Evolutionary conservation across 2,797 vertebrate species (phyloP).

Genomic region (Champsocephalus gunnari): DNA sequence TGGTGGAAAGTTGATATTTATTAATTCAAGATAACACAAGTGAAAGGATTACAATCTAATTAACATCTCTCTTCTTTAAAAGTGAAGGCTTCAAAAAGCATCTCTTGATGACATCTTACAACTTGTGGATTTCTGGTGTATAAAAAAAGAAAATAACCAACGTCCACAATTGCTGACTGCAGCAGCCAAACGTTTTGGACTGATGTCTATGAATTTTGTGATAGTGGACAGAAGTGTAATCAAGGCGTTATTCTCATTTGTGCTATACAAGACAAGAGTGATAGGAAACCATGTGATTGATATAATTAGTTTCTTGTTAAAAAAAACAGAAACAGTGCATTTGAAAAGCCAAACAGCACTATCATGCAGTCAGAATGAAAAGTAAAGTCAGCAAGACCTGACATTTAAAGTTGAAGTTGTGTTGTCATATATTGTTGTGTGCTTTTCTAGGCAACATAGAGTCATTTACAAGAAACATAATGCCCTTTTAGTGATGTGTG

Average conservation of each 20-base stretch:
- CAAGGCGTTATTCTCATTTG: not conserved
- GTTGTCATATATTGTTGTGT: not conserved
- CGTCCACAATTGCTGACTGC: slow-evolving; percentile 48
- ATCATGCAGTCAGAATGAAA: slow-evolving; percentile 17
- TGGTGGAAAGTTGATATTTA: not conserved
- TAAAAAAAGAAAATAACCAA: slow-evolving; percentile 19
- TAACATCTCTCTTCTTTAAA: not conserved
- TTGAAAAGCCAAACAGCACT: slow-evolving; percentile 6
- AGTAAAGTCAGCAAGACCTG: not conserved
- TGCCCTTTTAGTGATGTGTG: not conserved
- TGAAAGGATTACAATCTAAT: not conserved
- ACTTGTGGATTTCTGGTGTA: not conserved
- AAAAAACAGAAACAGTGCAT: not conserved
- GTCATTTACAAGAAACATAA: not conserved
- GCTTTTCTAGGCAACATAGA: not conserved
- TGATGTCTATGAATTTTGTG: slow-evolving; percentile 6
- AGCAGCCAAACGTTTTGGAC: slow-evolving; percentile 35
- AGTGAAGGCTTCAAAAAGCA: not conserved
- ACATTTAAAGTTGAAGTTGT: slow-evolving; percentile 4
- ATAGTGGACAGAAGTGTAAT: not conserved
- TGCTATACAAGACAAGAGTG: not conserved
- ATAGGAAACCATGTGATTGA: slow-evolving; percentile 17
- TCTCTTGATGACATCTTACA: not conserved
- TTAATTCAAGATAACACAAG: not conserved
- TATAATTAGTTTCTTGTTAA: slow-evolving; percentile 11